Percentiles rank a stretch among this genome's conserved stretches.
These are phyloP conservation scores for Drosophila suboccidentalis DNA, from an alignment of 2,888 invertebrate genomes.

Conservation along the genomic window DNA sequence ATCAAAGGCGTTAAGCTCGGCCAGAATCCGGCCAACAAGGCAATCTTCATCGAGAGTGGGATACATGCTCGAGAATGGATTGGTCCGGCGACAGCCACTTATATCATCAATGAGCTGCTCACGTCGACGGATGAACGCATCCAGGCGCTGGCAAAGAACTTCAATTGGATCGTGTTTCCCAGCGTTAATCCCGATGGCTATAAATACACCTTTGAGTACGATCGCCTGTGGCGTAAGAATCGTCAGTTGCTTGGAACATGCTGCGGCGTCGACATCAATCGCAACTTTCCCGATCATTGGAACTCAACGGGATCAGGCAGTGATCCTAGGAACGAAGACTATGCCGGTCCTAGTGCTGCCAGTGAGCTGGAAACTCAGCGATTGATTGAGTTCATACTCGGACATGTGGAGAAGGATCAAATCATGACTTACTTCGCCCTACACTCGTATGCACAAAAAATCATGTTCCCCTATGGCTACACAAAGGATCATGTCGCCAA, in stretches of 20 bases:
- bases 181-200: slow-evolving; percentile 93
- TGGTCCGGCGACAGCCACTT: slow-evolving; percentile 85
- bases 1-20: slow-evolving; percentile 86
- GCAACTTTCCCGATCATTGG: slow-evolving; percentile 89
- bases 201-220: slow-evolving; percentile 90
- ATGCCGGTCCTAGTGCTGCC: slow-evolving; percentile 87
- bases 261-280: slow-evolving; percentile 90
- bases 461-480: slow-evolving; percentile 87
- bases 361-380: slow-evolving; percentile 88
- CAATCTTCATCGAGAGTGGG: slow-evolving; percentile 87
- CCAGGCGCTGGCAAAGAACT: slow-evolving; percentile 82
- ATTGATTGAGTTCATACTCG: slow-evolving; percentile 78
- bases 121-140: slow-evolving; percentile 83
- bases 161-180: slow-evolving; percentile 92
- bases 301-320: slow-evolving; percentile 87
- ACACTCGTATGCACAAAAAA: slow-evolving; percentile 90
- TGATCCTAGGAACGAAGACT: slow-evolving; percentile 88
- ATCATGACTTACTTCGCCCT: slow-evolving; percentile 88
- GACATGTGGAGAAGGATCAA: slow-evolving; percentile 77
- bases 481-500: slow-evolving; percentile 79
- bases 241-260: too few species aligned
- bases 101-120: slow-evolving; percentile 82
- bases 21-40: slow-evolving; percentile 84
- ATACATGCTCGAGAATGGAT: slow-evolving; percentile 86
- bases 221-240: slow-evolving; percentile 93